Percentiles rank a stretch among this genome's conserved stretches.
These are phyloP conservation scores for Cavia porcellus DNA, from an alignment of 2,113 vertebrate genomes.

Conservation along the genomic window DNA sequence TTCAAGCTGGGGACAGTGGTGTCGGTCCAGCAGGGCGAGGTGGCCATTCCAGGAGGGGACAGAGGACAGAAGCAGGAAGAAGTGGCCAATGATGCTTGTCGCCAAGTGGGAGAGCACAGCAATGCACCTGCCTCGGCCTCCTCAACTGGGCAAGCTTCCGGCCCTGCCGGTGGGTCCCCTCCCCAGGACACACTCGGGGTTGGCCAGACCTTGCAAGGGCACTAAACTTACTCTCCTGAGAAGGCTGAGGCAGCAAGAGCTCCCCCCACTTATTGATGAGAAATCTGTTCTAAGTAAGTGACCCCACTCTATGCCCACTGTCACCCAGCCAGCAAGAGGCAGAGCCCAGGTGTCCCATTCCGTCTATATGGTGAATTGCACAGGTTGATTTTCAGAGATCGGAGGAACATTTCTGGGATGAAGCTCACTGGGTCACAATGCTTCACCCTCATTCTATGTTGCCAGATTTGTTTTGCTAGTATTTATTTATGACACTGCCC, in stretches of 20 bases:
- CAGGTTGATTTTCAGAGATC: rapidly evolving
- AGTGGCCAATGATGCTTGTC: rapidly evolving
- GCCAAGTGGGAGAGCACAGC: neutral
- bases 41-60: neutral
- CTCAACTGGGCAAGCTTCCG: neutral
- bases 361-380: neutral
- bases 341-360: neutral
- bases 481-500: neutral
- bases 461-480: neutral
- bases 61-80: neutral
- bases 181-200: neutral
- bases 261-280: neutral
- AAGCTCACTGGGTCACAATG: neutral
- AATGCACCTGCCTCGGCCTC: neutral
- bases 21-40: neutral
- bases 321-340: neutral
- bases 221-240: neutral
- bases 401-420: neutral
- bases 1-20: neutral
- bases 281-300: neutral
- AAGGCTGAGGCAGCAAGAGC: neutral
- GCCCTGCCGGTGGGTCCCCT: neutral
- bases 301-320: no score
- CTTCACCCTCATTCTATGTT: no score
- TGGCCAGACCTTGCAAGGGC: rapidly evolving